Conservation (phyloP, 2,888 invertebrate species). For the Didymodactylos carnosus region DNA sequence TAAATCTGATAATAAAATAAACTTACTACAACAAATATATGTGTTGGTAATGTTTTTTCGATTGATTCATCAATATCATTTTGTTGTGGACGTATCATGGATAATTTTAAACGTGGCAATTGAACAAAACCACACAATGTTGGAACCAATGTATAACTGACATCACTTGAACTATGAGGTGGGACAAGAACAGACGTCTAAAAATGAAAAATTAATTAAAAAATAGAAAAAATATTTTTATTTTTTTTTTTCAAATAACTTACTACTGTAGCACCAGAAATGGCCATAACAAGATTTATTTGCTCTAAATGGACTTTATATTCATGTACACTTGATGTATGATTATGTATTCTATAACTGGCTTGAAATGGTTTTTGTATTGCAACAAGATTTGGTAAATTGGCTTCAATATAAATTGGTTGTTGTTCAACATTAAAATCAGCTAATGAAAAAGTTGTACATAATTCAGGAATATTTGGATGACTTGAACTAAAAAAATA, state of each 20-base stretch:
- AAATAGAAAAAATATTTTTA: neutral
- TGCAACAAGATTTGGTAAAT: neutral
- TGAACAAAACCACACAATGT: neutral
- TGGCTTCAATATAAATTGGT: neutral
- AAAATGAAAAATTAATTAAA: neutral
- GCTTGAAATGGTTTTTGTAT: neutral
- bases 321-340: neutral
- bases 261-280: neutral
- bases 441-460: neutral
- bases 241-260: neutral
- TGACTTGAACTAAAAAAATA: neutral
- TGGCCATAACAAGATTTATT: neutral
- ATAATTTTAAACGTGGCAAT: neutral
- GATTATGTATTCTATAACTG: neutral
- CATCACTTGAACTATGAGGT: neutral
- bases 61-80: neutral
- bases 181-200: neutral
- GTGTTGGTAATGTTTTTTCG: neutral
- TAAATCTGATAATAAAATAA: too few relatives aligned
- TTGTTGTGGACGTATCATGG: neutral
- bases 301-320: neutral
- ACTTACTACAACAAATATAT: neutral
- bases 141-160: neutral
- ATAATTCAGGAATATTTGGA: neutral
- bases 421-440: constrained; percentile 2